A percentile compares a stretch with the other conserved stretches of the same genome.
Evolutionary conservation across 2,888 invertebrate species (phyloP).

Genomic region (Drosophila subsilvestris): DNA sequence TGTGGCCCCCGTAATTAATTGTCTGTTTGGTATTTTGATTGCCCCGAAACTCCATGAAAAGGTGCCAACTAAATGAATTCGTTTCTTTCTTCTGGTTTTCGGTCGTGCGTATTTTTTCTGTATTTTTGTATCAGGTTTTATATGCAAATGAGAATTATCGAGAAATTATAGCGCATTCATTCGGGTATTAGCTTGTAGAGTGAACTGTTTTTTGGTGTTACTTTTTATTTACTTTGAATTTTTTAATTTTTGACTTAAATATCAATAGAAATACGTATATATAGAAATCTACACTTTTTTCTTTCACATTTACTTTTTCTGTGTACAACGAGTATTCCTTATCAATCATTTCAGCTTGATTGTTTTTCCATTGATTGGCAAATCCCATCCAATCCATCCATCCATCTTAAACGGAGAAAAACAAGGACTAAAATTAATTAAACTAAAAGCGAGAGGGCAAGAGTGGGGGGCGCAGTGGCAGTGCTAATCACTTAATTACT

Average conservation of each 20-base stretch:
- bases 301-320: neutral
- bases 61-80: slow-evolving; percentile 76
- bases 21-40: slow-evolving; percentile 68
- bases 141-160: slow-evolving; percentile 40
- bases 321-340: neutral
- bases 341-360: slow-evolving; percentile 37
- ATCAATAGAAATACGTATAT: too few species aligned
- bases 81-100: slow-evolving; percentile 39
- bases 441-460: slow-evolving; percentile 50
- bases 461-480: neutral
- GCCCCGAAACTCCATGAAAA: slow-evolving; percentile 35
- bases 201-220: neutral
- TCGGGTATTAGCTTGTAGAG: slow-evolving; percentile 27
- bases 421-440: slow-evolving; percentile 63
- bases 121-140: slow-evolving; percentile 26
- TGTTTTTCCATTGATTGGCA: slow-evolving; percentile 24
- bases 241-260: too few species aligned
- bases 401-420: slow-evolving; percentile 14
- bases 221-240: too few species aligned
- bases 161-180: slow-evolving; percentile 41
- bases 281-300: too few species aligned
- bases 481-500: slow-evolving; percentile 61
- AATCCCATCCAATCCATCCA: slow-evolving; percentile 37
- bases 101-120: slow-evolving; percentile 23
- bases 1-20: slow-evolving; percentile 74